A percentile compares a stretch with the other conserved stretches of the same genome.
Evolutionary conservation across 2,113 vertebrate genomes (phyloP).

Genomic region (Martes martes): DNA sequence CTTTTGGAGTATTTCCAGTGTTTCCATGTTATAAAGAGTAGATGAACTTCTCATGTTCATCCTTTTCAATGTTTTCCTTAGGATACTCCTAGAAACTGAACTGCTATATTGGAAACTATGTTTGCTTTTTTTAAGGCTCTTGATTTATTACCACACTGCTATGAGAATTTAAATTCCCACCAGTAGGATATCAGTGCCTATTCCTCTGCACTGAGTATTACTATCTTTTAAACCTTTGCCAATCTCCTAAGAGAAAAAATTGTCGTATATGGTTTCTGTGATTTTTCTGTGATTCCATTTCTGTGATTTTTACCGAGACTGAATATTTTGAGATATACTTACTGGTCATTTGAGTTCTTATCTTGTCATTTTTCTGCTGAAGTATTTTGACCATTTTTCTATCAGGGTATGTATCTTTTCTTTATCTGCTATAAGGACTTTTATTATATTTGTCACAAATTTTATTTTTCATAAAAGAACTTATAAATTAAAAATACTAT

Average conservation of each 20-base stretch:
- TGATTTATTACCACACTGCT: neutral
- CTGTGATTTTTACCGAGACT: conserved; percentile 24
- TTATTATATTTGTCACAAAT: neutral
- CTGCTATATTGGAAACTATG: neutral
- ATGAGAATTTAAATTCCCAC: conserved; percentile 14
- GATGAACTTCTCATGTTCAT: neutral
- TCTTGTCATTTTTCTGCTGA: neutral
- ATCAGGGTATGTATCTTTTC: neutral
- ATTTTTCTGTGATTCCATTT: neutral
- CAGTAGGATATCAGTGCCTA: neutral
- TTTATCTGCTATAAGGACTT: neutral
- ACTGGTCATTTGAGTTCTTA: neutral
- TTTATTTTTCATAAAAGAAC: conserved; percentile 9
- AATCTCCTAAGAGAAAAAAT: conserved; percentile 11
- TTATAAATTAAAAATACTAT: neutral
- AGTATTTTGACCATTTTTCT: conserved; percentile 18
- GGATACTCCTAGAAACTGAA: conserved; percentile 12
- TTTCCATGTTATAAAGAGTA: neutral
- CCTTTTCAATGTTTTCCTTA: conserved; percentile 25
- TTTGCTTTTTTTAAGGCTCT: neutral
- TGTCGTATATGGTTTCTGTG: neutral
- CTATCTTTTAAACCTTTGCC: neutral
- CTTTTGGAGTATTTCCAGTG: neutral
- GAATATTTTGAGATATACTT: neutral
- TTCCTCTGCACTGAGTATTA: neutral